These are phyloP conservation scores for Polyploca ridens DNA, from an alignment of 2,888 invertebrate species.

Conservation along the genomic window DNA sequence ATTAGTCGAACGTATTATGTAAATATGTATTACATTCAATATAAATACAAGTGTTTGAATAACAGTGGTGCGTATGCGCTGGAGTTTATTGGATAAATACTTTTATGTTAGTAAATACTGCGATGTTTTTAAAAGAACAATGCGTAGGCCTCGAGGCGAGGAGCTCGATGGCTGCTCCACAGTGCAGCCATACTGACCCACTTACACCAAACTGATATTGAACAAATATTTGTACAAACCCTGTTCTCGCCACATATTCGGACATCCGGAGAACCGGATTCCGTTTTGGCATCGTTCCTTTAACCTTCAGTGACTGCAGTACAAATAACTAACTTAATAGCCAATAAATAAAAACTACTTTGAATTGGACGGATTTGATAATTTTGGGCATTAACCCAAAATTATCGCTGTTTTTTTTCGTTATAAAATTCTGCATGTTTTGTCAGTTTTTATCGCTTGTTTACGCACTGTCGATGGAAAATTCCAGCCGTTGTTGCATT, in stretches of 20 bases:
- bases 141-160: constrained; percentile 49
- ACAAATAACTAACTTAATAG: neutral
- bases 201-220: constrained; percentile 19
- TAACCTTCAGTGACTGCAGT: constrained; percentile 18
- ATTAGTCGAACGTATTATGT: constrained; percentile 33
- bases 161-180: constrained; percentile 20
- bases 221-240: constrained; percentile 19
- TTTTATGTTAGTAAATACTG: constrained; percentile 65
- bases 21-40: constrained; percentile 36
- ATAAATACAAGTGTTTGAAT: constrained; percentile 48
- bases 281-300: constrained; percentile 20
- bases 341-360: neutral
- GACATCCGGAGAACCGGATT: constrained; percentile 26
- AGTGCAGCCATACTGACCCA: constrained; percentile 29
- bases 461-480: constrained; percentile 12
- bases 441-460: constrained; percentile 12
- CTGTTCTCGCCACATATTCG: constrained; percentile 17
- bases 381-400: neutral
- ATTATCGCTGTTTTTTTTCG: neutral
- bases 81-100: constrained; percentile 53
- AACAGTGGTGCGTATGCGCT: constrained; percentile 43
- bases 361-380: neutral
- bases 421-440: constrained; percentile 3
- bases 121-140: constrained; percentile 62
- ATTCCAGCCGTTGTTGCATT: neutral